Percentiles rank a stretch among this genome's conserved stretches.
Evolutionary conservation across 2,113 vertebrate species (phyloP).

Genomic region (Plecturocebus donacophilus): DNA sequence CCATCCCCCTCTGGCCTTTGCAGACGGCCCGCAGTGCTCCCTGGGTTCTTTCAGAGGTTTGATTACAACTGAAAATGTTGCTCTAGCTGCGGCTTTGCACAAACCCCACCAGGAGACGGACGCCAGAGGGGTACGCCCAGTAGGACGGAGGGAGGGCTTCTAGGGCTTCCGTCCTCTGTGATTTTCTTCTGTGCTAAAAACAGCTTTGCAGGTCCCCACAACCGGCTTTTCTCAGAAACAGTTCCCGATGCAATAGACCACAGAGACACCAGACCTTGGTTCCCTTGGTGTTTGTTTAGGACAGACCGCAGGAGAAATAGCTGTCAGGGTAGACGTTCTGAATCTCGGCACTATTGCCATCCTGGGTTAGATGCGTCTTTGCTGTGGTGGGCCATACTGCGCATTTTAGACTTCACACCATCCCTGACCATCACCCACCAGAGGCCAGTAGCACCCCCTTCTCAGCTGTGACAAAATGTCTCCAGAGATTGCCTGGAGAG

Average conservation of each 20-base stretch:
- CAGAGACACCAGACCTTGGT: background rate
- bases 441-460: background rate
- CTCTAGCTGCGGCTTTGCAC: background rate
- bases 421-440: background rate
- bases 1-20: constrained; percentile 15
- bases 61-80: background rate
- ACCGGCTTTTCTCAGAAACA: constrained; percentile 41
- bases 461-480: background rate
- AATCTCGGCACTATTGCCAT: background rate
- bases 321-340: background rate
- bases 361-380: background rate
- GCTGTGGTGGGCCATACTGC: background rate
- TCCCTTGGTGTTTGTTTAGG: background rate
- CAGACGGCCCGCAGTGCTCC: background rate
- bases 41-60: background rate
- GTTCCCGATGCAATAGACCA: background rate
- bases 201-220: background rate
- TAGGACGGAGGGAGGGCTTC: background rate
- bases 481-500: background rate
- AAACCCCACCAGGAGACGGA: background rate
- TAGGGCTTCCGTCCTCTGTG: background rate
- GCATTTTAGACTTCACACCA: background rate
- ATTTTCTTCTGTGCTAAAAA: constrained; percentile 8
- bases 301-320: background rate
- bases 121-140: background rate